Conservation (phyloP, 2,797 vertebrate genomes). For the Myripristis murdjan region DNA sequence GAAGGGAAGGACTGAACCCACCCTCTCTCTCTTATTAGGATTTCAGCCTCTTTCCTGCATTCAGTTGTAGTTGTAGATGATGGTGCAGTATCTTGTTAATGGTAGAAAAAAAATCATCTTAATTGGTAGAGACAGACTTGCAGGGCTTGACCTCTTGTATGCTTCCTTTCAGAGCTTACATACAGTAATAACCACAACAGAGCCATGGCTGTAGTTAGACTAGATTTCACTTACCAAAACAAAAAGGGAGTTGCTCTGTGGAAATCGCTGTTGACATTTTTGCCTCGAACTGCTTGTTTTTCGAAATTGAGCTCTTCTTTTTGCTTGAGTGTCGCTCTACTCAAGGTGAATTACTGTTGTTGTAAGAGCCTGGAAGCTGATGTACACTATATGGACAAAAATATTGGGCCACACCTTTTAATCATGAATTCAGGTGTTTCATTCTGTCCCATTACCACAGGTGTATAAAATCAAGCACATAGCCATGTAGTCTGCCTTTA, state of each 20-base stretch:
- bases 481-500: too few species aligned
- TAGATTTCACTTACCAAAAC: constrained; percentile 38
- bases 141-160: background rate
- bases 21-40: too few species aligned
- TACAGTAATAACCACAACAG: constrained; percentile 31
- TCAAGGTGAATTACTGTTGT: constrained; percentile 23
- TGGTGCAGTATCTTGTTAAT: constrained; percentile 26
- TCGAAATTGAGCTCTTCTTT: constrained; percentile 37
- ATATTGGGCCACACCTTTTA: too few species aligned
- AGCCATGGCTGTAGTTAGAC: constrained; percentile 1
- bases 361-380: background rate
- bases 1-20: background rate
- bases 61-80: constrained; percentile 26
- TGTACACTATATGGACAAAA: too few species aligned
- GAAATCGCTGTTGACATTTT: constrained; percentile 59
- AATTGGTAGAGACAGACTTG: constrained; percentile 28
- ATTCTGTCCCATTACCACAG: too few species aligned
- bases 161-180: constrained; percentile 35
- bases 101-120: constrained; percentile 15
- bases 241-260: constrained; percentile 39
- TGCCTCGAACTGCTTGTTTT: constrained; percentile 54
- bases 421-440: too few species aligned
- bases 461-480: too few species aligned
- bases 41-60: background rate
- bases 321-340: constrained; percentile 38